phyloP scores from a whole-genome alignment of 2,797 vertebrate genomes.

The Clarias platycephalus region DNA sequence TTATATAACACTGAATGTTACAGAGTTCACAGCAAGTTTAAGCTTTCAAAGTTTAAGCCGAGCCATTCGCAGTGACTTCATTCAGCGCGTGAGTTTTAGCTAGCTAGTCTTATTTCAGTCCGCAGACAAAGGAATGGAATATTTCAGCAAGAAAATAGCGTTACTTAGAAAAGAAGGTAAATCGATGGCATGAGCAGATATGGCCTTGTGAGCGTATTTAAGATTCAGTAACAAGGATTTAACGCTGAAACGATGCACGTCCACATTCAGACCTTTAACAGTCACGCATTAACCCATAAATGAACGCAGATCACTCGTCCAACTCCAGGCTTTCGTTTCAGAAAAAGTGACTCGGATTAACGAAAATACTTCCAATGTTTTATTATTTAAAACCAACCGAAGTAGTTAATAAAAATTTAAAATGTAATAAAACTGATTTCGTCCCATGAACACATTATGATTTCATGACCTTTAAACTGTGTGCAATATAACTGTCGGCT shows the following conservation, averaged over 20 bases:
- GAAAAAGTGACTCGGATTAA: not conserved
- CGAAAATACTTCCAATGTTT: not conserved
- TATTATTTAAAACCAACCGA: not conserved
- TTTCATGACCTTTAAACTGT: not conserved
- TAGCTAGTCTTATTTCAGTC: not conserved
- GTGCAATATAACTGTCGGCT: not conserved
- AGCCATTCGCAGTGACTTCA: not conserved
- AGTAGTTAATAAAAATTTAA: not conserved
- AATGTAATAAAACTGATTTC: not conserved
- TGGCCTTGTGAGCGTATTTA: not conserved
- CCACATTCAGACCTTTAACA: not conserved
- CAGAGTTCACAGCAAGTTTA: conserved; percentile 9
- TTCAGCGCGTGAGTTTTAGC: too few species aligned
- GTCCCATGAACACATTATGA: not conserved
- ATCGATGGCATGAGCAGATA: not conserved
- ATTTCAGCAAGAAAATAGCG: not conserved
- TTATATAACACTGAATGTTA: not conserved
- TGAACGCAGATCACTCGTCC: not conserved
- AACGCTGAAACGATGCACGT: not conserved
- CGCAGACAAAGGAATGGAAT: not conserved
- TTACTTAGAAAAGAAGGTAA: not conserved
- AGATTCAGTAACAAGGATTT: not conserved
- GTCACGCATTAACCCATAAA: not conserved
- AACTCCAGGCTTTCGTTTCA: not conserved
- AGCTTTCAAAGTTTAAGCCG: not conserved